phyloP scores from a whole-genome alignment of 2,797 vertebrate genomes.

The Rhinatrema bivittatum region DNA sequence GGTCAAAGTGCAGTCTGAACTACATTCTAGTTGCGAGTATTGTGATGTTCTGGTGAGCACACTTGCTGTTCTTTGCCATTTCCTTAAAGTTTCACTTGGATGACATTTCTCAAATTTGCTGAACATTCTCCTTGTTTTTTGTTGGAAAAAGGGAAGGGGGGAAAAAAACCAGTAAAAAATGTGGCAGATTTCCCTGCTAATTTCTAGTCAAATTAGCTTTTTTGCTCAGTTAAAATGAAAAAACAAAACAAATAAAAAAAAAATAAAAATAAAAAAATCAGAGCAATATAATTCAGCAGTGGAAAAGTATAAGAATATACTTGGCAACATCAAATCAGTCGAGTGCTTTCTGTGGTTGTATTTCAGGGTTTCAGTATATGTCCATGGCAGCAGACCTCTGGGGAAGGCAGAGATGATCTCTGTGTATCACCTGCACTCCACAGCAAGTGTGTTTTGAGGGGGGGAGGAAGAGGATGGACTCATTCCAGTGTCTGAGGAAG shows the following conservation, averaged over 20 bases:
- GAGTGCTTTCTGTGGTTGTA: constrained; percentile 74
- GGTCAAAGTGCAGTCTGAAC: constrained; percentile 54
- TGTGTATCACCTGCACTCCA: constrained; percentile 94
- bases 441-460: constrained; percentile 85
- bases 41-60: constrained; percentile 40
- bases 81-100: constrained; percentile 57
- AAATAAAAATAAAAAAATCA: constrained; percentile 30
- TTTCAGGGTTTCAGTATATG: constrained; percentile 50
- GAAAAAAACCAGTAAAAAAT: constrained; percentile 49
- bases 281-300: constrained; percentile 51
- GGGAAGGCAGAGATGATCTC: constrained; percentile 50
- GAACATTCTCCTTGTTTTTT: constrained; percentile 58
- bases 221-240: constrained; percentile 46
- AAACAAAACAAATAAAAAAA: constrained; percentile 30
- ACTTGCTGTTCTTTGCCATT: constrained; percentile 45
- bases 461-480: constrained; percentile 89
- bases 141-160: constrained; percentile 35
- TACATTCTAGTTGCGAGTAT: constrained; percentile 29
- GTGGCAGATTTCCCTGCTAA: constrained; percentile 51
- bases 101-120: constrained; percentile 47
- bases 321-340: constrained; percentile 66
- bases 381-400: constrained; percentile 69
- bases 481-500: constrained; percentile 92
- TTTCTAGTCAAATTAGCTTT: constrained; percentile 59
- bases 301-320: constrained; percentile 50